phyloP scores from a whole-genome alignment of 2,113 vertebrate species.

The Anseranas semipalmata region DNA sequence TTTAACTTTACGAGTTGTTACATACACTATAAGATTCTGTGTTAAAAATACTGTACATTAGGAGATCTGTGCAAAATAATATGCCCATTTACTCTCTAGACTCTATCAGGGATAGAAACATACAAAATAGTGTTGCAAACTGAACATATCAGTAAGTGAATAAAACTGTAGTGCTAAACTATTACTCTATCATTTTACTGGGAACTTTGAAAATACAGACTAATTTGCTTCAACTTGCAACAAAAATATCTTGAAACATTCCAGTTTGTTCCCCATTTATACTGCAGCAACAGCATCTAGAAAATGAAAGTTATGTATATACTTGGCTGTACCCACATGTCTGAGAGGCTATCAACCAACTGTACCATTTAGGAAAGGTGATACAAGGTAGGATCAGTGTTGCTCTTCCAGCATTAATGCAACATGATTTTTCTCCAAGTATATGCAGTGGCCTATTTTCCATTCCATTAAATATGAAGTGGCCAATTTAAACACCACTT shows the following conservation, averaged over 20 bases:
- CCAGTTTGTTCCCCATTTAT: constrained; percentile 75
- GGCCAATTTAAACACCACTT: constrained; percentile 30
- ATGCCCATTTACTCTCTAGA: constrained; percentile 58
- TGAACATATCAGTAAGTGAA: constrained; percentile 63
- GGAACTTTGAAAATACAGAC: constrained; percentile 65
- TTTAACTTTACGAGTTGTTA: constrained; percentile 36
- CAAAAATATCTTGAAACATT: constrained; percentile 71
- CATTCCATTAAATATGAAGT: not conserved
- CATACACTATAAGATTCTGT: constrained; percentile 58
- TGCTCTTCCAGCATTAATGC: not conserved
- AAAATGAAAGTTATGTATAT: not conserved
- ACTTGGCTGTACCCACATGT: not conserved
- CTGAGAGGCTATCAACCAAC: constrained; percentile 24
- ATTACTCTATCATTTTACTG: constrained; percentile 56
- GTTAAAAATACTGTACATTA: constrained; percentile 70
- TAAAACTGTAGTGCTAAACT: constrained; percentile 73
- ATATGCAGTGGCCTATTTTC: not conserved
- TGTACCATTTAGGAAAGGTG: constrained; percentile 10
- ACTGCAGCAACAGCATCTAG: constrained; percentile 48
- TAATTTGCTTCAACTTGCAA: constrained; percentile 50
- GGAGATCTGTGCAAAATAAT: constrained; percentile 74
- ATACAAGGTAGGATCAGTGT: not conserved
- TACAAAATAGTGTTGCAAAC: constrained; percentile 72
- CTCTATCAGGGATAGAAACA: constrained; percentile 65
- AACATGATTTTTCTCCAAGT: not conserved